Percentiles rank a stretch among this genome's conserved stretches.
Evolutionary conservation across 2,888 invertebrate genomes (phyloP).

Genomic region (Lithodes maja): DNA sequence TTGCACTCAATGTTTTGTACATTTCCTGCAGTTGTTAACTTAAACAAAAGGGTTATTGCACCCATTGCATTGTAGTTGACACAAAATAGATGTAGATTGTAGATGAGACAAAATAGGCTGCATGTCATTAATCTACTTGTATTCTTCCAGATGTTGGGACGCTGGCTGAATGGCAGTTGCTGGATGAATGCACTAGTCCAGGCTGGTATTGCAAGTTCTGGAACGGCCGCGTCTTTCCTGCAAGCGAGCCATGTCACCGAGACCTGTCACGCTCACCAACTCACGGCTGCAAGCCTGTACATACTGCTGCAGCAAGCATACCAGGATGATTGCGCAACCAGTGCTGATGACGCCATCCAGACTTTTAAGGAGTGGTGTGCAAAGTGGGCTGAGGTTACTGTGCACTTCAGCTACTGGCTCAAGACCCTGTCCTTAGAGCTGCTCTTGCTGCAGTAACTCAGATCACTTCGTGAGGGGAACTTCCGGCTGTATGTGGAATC

Average conservation of each 20-base stretch:
- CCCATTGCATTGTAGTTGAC: no score
- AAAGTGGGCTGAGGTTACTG: not conserved
- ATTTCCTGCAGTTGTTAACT: no score
- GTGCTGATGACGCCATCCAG: not conserved
- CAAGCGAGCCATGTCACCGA: conserved; percentile 24
- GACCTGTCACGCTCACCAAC: conserved; percentile 21
- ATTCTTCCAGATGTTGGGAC: not conserved
- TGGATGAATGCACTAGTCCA: conserved; percentile 29
- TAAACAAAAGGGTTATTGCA: no score
- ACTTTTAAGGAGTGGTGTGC: conserved; percentile 28
- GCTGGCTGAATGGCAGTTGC: conserved; percentile 34
- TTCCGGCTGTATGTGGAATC: conserved; percentile 5
- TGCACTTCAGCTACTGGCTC: conserved; percentile 15
- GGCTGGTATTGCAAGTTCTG: conserved; percentile 29
- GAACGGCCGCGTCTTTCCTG: conserved; percentile 18
- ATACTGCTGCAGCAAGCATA: conserved; percentile 32
- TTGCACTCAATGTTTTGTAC: no score
- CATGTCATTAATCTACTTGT: no score
- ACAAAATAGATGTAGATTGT: no score
- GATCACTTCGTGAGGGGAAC: not conserved
- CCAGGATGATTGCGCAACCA: not conserved
- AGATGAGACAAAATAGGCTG: no score
- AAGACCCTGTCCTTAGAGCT: conserved; percentile 12
- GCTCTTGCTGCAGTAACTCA: not conserved
- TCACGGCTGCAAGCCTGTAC: conserved; percentile 18